A percentile compares a stretch with the other conserved stretches of the same genome.
Conservation (phyloP, 2,797 vertebrate species). For the Pyrocephalus nanus region DNA sequence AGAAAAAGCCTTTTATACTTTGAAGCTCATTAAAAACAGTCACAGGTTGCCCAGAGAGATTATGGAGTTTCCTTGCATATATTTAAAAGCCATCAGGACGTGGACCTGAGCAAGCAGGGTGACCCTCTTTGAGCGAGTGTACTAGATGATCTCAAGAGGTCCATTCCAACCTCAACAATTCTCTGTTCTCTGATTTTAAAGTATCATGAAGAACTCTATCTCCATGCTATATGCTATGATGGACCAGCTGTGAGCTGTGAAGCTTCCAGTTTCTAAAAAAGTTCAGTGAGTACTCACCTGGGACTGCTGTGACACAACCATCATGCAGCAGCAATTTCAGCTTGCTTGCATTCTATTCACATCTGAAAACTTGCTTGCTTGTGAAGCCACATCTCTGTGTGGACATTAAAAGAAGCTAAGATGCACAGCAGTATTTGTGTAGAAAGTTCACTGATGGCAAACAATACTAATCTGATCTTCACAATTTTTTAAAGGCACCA, state of each 20-base stretch:
- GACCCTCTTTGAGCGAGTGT: not conserved
- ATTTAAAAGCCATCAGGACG: not conserved
- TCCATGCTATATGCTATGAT: not conserved
- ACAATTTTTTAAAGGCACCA: not conserved
- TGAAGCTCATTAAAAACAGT: not conserved
- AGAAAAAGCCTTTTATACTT: rapidly evolving
- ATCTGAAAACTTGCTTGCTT: not conserved
- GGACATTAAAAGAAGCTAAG: not conserved
- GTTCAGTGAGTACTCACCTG: not conserved
- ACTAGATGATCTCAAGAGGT: not conserved
- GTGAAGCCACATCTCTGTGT: not conserved
- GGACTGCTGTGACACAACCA: not conserved
- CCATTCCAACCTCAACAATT: not conserved
- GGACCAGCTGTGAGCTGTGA: not conserved
- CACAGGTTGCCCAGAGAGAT: not conserved
- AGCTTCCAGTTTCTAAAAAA: not conserved
- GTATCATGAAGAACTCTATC: not conserved
- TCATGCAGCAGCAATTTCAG: not conserved
- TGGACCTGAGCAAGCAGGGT: not conserved
- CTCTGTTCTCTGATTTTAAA: not conserved
- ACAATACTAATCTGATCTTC: not conserved
- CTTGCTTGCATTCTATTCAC: not conserved
- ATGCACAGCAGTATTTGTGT: not conserved
- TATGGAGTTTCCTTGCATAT: not conserved
- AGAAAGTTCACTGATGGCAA: not conserved